These are phyloP conservation scores for Phyto melanocephala DNA, from an alignment of 2,888 invertebrate species.

Conservation along the genomic window DNA sequence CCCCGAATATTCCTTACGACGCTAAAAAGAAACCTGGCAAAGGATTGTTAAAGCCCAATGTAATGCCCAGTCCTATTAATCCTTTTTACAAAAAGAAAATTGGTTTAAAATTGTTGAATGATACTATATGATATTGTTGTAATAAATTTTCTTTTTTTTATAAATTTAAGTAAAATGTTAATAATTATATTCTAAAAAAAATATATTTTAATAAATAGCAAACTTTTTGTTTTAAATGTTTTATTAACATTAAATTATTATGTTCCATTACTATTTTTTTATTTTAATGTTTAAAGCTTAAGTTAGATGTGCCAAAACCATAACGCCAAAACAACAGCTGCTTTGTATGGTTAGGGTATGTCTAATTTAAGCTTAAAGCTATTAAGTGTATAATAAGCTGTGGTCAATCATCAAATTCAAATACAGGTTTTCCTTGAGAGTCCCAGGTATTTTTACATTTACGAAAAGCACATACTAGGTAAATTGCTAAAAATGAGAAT, in stretches of 20 bases:
- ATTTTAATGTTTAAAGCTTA: too few species aligned
- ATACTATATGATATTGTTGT: conserved; percentile 70
- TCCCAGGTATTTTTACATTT: conserved; percentile 86
- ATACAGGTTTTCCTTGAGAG: conserved; percentile 83
- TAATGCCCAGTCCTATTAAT: conserved; percentile 86
- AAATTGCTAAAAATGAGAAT: conserved; percentile 83
- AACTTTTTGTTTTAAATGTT: conserved; percentile 28
- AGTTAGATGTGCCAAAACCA: too few species aligned
- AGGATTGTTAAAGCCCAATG: conserved; percentile 86
- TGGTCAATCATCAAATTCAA: conserved; percentile 74
- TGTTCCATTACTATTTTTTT: background rate
- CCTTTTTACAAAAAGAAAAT: conserved; percentile 85
- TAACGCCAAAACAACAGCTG: too few species aligned
- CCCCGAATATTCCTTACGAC: conserved; percentile 88
- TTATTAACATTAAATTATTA: conserved; percentile 49
- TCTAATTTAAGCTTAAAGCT: conserved; percentile 22
- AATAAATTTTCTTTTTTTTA: conserved; percentile 33
- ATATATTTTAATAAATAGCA: conserved; percentile 9
- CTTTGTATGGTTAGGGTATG: conserved; percentile 23
- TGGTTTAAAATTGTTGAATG: conserved; percentile 69
- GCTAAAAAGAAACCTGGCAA: conserved; percentile 84
- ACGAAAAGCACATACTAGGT: conserved; percentile 90
- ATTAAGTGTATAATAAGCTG: background rate
- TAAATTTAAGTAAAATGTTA: conserved; percentile 46
- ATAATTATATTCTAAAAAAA: conserved; percentile 32